phyloP scores from a whole-genome alignment of 2,797 vertebrate genomes.

The Microcaecilia unicolor region DNA sequence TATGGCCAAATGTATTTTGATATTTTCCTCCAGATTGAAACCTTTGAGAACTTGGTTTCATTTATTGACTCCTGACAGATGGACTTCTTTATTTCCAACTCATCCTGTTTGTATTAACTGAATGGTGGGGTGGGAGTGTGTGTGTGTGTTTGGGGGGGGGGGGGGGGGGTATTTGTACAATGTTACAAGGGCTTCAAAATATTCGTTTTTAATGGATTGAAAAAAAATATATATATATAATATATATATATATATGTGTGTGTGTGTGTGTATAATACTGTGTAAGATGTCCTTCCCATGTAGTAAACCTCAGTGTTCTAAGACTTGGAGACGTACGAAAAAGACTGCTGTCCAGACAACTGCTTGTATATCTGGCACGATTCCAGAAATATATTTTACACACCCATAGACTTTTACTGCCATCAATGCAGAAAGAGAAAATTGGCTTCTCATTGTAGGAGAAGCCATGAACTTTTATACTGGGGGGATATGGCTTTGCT shows the following conservation, averaged over 20 bases:
- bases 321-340: conserved; percentile 7
- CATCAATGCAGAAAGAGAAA: background rate
- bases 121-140: too few relatives aligned
- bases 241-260: too few relatives aligned
- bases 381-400: conserved; percentile 22
- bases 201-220: too few relatives aligned
- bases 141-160: too few relatives aligned
- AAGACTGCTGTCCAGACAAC: conserved; percentile 34
- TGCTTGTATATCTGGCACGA: conserved; percentile 24
- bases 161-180: too few relatives aligned
- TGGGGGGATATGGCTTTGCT: conserved; percentile 8
- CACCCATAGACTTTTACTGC: conserved; percentile 7
- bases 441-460: conserved; percentile 8
- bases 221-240: too few relatives aligned
- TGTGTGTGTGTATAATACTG: too few relatives aligned
- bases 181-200: too few relatives aligned
- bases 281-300: too few relatives aligned
- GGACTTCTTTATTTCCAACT: conserved; percentile 10
- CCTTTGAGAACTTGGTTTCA: conserved; percentile 16
- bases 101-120: conserved; percentile 10
- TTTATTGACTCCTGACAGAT: conserved; percentile 26
- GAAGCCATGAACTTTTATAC: background rate
- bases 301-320: background rate
- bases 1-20: conserved; percentile 30
- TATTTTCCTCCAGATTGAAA: conserved; percentile 35